These are phyloP conservation scores for Drosophila tropicalis DNA, from an alignment of 1,140 invertebrate genomes.

Conservation along the genomic window DNA sequence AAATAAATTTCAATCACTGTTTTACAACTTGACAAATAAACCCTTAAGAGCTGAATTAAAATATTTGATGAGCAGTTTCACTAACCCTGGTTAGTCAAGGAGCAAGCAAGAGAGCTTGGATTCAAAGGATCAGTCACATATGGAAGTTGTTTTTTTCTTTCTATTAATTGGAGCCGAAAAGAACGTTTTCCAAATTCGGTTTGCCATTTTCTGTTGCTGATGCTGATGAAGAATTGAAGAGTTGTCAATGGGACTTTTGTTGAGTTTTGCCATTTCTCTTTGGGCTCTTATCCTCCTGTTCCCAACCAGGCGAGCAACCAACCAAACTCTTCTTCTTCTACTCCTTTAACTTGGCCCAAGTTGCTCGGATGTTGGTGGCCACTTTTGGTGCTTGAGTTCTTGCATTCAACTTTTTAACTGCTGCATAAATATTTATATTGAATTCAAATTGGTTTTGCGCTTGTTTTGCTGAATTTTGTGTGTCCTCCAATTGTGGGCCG, in stretches of 20 bases:
- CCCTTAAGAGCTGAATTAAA: too few species aligned
- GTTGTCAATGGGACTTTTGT: slow-evolving; percentile 12
- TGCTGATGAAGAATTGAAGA: slow-evolving; percentile 3
- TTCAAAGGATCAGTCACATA: too few species aligned
- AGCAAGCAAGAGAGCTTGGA: too few species aligned
- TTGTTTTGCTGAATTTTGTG: background rate
- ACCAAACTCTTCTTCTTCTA: background rate
- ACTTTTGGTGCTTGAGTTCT: slow-evolving; percentile 3
- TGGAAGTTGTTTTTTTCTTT: too few species aligned
- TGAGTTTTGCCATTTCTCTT: background rate
- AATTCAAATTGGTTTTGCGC: slow-evolving; percentile 45
- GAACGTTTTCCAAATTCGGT: slow-evolving; percentile 12
- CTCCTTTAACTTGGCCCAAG: background rate
- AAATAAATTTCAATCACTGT: too few species aligned
- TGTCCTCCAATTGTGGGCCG: slow-evolving; percentile 27
- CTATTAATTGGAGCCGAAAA: too few species aligned
- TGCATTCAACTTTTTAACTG: slow-evolving; percentile 29
- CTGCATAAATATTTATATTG: slow-evolving; percentile 64
- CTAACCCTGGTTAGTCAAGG: too few species aligned
- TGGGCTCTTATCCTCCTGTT: too few species aligned
- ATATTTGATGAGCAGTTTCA: too few species aligned
- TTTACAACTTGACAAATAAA: too few species aligned
- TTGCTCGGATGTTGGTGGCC: background rate
- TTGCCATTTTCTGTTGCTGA: background rate
- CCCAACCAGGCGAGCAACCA: too few species aligned